Base-by-base conservation (phyloP, 2,888 invertebrate genomes). In the Dysmachus trigonus region DNA sequence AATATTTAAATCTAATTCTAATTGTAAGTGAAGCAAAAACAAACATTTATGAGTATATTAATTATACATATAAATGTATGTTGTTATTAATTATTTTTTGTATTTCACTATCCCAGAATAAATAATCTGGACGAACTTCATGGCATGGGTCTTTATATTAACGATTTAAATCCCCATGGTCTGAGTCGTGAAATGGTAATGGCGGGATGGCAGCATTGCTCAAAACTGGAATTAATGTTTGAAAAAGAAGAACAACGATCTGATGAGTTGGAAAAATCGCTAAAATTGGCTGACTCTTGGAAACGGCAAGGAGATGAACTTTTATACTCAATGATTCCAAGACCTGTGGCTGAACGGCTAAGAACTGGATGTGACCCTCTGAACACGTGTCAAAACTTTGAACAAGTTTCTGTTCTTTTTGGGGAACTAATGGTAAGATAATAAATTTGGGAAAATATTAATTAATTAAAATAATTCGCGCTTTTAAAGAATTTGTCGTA, bases 261-360 rank as follows among this genome's bases (percentile, higher is more conserved):
- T 51, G 94, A 94, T 85, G 96, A 97, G 86, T 92, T 98, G 87
- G 96, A 97, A 90, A 95, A 95, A 88, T 97, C 96, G 51, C 94
- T 97, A 89, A 93, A 95, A 84, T 93, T 97, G 27, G 92, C 96
- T 18, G 97, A 97, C 90, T 95, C 95, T 41, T 97, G 97, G 97
- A 97, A 97, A 91, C 94, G 95, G 86, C 94, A 96, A 88, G 96
- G 97, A 0, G 97, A 98, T 90, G 96, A 96, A 88, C 93, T 98
- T 4, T 93, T 98, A 0, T 98, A 98, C 90, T 97, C 98, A 0
- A 98, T 98, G 98, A 97, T 98, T 90, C 98, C 98, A 0, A 95
- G 95, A 89, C 95, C 95, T 1, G 95, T 98, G 18, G 98, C 97
- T 0, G 96, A 97, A 90, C 94, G 96, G 87, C 93, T 98, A 89